Percentiles rank a stretch among this genome's conserved stretches.
Evolutionary conservation across 2,888 invertebrate genomes (phyloP).

Genomic region (Xanthia togata): DNA sequence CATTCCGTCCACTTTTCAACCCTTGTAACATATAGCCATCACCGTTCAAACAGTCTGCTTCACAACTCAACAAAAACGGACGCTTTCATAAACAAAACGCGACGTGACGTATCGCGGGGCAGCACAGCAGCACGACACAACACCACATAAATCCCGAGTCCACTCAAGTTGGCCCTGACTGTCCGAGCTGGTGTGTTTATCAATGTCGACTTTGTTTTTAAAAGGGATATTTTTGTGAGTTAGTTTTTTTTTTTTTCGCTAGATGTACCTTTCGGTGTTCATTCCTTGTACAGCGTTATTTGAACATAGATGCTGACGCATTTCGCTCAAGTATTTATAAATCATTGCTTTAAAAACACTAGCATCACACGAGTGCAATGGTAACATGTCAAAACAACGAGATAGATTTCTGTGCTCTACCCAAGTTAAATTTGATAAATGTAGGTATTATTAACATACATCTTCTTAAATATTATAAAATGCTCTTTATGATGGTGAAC

Average conservation of each 20-base stretch:
- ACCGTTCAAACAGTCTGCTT: neutral
- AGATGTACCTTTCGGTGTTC: neutral
- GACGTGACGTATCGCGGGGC: slow-evolving; percentile 48
- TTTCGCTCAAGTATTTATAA: neutral
- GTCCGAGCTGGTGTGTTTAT: slow-evolving; percentile 19
- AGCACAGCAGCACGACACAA: slow-evolving; percentile 11
- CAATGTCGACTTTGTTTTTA: slow-evolving; percentile 49
- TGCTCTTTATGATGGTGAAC: no score
- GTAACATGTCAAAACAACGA: neutral
- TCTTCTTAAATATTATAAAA: neutral
- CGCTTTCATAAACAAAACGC: slow-evolving; percentile 47
- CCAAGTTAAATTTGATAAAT: no score
- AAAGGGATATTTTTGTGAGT: slow-evolving; percentile 7
- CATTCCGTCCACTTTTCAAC: neutral
- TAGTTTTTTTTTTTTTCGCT: neutral
- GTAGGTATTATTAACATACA: neutral
- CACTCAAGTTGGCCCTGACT: slow-evolving; percentile 40
- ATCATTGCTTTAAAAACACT: neutral
- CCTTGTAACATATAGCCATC: slow-evolving; percentile 27
- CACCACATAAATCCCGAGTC: slow-evolving; percentile 44
- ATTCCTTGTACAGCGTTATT: neutral
- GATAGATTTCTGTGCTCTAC: neutral
- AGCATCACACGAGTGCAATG: neutral
- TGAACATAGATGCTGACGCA: neutral
- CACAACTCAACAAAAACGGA: slow-evolving; percentile 42